Evolutionary conservation across 1,140 invertebrate species (phyloP), one percentile per base, ranked within the genome.

Genomic region (Oedothorax gibbosus): DNA sequence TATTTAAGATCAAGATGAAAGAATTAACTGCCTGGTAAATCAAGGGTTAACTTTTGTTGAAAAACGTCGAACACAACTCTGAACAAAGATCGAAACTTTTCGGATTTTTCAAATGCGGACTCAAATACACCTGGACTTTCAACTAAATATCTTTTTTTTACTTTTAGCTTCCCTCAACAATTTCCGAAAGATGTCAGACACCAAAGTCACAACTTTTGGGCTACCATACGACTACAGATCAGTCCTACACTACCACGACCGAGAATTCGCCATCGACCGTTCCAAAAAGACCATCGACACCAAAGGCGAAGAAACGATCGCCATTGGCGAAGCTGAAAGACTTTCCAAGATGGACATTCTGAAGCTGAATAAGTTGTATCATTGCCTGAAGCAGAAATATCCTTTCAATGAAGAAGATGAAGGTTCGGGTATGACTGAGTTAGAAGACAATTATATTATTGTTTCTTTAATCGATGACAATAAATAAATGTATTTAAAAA

Each of bases 191-290:
- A 84, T 84, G 81, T 84, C 81, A 0, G 71, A 75, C 7, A n/a
- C 56, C 8, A 76, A 66, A n/a, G 81, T 84, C 0, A 84, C 71
- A 7, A 84, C 81, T 5, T 84, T 84, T 15, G 75, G 75, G 0
- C 88, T 95, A 92, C 87, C 97, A 91, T 80, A 97, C 94, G 87
- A 97, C 96, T 92, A 97, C 95, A 82, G 95, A 95, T 90, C 96
- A 95, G 84, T 95, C 95, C 88, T 96, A 94, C 71, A 96, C 91
- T 60, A 90, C 87, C 90, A 97, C 96, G 72, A 94, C 91, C 0
- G 95, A 95, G 50, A 95, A 95, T 87, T 93, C 93, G 91, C 97
- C 96, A 51, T 87, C 88, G 49, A 71, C 49, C 15, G 71, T 78
- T n/a, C 76, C n/a, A 51, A 81, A 57, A 80, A 76, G 49, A 86